Conservation (phyloP, 2,797 vertebrate species). For the Pristis pectinata region DNA sequence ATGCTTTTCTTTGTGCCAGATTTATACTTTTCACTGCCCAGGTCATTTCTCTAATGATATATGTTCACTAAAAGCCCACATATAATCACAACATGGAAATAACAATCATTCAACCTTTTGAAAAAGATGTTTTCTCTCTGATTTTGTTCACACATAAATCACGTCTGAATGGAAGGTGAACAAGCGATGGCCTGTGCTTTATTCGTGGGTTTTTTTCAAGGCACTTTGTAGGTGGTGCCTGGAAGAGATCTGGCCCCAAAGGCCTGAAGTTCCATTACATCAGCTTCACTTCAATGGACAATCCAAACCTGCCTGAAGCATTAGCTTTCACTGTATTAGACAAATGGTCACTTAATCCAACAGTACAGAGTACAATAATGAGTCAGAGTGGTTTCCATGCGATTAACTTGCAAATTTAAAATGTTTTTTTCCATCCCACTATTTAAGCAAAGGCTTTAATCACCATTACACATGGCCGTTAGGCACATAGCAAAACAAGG, state of each 20-base stretch:
- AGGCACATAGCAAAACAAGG: not conserved
- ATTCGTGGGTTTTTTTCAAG: not conserved
- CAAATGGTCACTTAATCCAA: not conserved
- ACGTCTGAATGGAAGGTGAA: not conserved
- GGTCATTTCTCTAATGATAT: conserved; percentile 19
- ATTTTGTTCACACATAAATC: not conserved
- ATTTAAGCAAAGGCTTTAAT: not conserved
- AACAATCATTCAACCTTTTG: not conserved
- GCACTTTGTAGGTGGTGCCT: not conserved
- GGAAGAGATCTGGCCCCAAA: not conserved
- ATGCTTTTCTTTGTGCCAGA: not conserved
- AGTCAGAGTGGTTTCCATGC: not conserved
- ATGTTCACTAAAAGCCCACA: not conserved
- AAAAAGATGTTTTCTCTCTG: not conserved
- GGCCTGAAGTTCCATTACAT: not conserved
- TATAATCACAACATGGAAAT: not conserved
- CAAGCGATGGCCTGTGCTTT: not conserved
- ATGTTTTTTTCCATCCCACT: not conserved
- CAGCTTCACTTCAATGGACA: not conserved
- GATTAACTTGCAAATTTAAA: not conserved
- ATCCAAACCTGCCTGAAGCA: not conserved
- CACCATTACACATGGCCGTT: not conserved
- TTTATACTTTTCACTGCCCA: not conserved
- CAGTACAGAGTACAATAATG: not conserved
- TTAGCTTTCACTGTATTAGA: not conserved